Base-by-base conservation (phyloP, 2,797 vertebrate species). In the Rhyacichthys aspro region DNA sequence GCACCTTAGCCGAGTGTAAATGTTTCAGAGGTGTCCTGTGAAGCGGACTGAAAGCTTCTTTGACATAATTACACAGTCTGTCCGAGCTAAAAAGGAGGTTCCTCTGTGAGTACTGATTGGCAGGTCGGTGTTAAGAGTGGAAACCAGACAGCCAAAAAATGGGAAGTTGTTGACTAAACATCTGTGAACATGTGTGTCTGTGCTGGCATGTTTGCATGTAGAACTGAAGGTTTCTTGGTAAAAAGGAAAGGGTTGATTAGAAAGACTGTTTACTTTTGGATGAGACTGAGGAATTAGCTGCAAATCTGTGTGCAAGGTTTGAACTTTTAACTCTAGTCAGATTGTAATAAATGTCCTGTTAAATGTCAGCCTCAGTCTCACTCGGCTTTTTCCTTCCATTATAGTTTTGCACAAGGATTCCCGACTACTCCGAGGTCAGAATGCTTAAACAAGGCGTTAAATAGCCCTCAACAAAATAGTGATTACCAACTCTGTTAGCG, bases 1-100 rank as follows among this genome's bases (percentile, higher is more conserved):
- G 61, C 63, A 76, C 78, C 82, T 89, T 78, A 60, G 63, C 59
- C 53, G 70, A 53, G 72, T 70, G 78, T 82, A 76, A 85, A 80
- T 69, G 70, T 79, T 90, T 84, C 66, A 81, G 67, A 81, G 72
- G 72, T 59, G 74, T 62, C 59, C 59, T 77, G 78, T 72, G 72
- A 81, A 78, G 85, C 55, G 67, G 67, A 28, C 81, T 53, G 74
- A 74, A 70, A 80, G 77, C 59, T 58, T 76, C 81, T 83, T 79
- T 59, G 74, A 77, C 59, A 75, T 87, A 87, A 90, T 89, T 87
- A 80, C 77, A 90, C 71, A 72, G 78, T 63, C 58, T 70, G 67
- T 77, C 68, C 76, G 59, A 63, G 73, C 80, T 61, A 39, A 82
- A 69, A 65, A 82, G 67, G 64, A 84, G 71, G 72, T 69, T 81